These are phyloP conservation scores for Rhingia rostrata DNA, from an alignment of 2,888 invertebrate species.

Conservation along the genomic window DNA sequence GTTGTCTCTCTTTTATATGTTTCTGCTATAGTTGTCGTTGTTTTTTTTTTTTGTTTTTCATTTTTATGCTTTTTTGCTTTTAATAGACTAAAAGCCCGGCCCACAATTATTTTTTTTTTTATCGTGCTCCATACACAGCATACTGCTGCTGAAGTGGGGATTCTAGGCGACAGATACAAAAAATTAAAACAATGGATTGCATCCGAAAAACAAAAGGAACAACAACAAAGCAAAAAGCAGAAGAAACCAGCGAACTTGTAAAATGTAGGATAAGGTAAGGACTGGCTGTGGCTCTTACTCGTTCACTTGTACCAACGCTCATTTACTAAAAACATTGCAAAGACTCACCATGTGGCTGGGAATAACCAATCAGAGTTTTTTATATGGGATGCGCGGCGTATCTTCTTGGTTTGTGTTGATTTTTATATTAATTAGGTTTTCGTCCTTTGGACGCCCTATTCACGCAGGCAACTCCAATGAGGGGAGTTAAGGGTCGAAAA, in stretches of 20 bases:
- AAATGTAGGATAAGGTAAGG: constrained; percentile 36
- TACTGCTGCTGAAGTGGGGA: constrained; percentile 30
- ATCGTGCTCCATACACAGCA: constrained; percentile 3
- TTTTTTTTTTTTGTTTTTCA: constrained; percentile 35
- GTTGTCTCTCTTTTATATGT: constrained; percentile 60
- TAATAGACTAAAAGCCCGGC: constrained; percentile 68
- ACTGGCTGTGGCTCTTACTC: constrained; percentile 18
- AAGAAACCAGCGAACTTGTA: constrained; percentile 24
- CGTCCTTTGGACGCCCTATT: constrained; percentile 16
- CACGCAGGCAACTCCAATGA: background rate
- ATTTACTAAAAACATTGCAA: constrained; percentile 30
- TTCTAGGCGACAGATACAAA: constrained; percentile 41
- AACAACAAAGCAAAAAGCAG: background rate
- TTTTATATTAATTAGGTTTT: constrained; percentile 44
- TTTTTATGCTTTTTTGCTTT: constrained; percentile 20
- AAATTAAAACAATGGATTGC: constrained; percentile 44
- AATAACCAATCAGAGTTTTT: constrained; percentile 61
- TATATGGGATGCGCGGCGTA: background rate
- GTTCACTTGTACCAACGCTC: constrained; percentile 25
- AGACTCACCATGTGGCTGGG: constrained; percentile 31
- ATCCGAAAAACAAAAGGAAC: constrained; percentile 9
- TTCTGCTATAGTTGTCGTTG: constrained; percentile 29
- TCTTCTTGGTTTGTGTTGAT: constrained; percentile 6
- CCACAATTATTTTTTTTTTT: constrained; percentile 51
- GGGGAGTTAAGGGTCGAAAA: constrained; percentile 55